Conservation (phyloP, 2,797 vertebrate species). For the Orestias chungarensis region DNA sequence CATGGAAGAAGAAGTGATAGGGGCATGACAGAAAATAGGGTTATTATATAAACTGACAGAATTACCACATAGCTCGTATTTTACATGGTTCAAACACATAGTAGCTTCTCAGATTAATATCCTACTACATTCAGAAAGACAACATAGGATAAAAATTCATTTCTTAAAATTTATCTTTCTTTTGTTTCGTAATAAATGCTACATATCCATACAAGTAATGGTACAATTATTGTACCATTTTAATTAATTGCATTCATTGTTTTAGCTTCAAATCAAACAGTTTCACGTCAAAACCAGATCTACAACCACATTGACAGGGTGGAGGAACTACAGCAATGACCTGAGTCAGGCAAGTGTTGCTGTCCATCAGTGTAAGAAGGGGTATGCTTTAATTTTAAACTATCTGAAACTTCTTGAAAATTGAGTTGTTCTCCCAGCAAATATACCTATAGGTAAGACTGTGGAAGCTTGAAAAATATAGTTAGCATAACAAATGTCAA, state of each 20-base stretch:
- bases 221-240: too few species aligned
- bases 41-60: constrained; percentile 12
- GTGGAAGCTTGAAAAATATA: too few species aligned
- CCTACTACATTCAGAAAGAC: constrained; percentile 1
- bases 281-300: too few species aligned
- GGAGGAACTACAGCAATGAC: background rate
- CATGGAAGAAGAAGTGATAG: background rate
- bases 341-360: background rate
- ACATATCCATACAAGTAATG: background rate
- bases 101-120: constrained; percentile 5
- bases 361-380: background rate
- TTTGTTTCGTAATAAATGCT: background rate
- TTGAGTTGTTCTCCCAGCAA: too few species aligned
- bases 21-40: constrained; percentile 6
- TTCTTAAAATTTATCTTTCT: too few species aligned
- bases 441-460: too few species aligned
- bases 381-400: background rate
- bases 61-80: background rate
- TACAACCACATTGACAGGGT: background rate
- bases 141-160: constrained; percentile 30
- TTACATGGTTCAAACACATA: constrained; percentile 22
- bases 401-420: too few species aligned
- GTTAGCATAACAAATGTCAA: too few species aligned
- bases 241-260: background rate
- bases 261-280: too few species aligned